Base-by-base conservation (phyloP, 2,888 invertebrate species). In the Teleogryllus oceanicus region DNA sequence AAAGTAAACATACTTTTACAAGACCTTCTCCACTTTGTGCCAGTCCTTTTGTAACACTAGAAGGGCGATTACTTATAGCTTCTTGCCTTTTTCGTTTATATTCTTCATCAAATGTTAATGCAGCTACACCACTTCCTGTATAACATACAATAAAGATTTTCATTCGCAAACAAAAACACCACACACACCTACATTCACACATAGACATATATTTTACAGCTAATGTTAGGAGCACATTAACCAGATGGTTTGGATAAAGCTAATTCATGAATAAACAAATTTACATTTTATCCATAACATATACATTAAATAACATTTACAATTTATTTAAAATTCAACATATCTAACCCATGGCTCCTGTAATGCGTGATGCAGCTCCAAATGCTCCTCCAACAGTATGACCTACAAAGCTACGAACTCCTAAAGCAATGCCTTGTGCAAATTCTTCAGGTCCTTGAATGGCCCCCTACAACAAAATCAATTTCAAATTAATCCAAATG, bases 361-460 rank as follows among this genome's bases (percentile, higher is more conserved):
- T 90, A 84, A 91, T 91, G 85, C 93, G 90, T 1, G 97, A 97
- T 78, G 98, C 95, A 1, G 99, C 99, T 51, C 98, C 99, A 50
- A 99, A 98, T 83, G 98, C 97, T 78, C 99, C 99, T 83, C 99
- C 99, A 80, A 99, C 96, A 1, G 97, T 98, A 88, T 97, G 97
- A 0, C 99, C 98, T 85, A 99, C 93, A 83, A 99, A 90, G 83
- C 97, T 97, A 81, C 95, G 92, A 49, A 99, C 96, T 78, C 99
- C 99, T 78, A 98, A 89, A 81, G 96, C 93, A 83, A 99, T 89
- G 1, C 99, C 99, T 88, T 99, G 98, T 0, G 97, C 99, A 88
- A 99, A 99, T 89, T 99, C 99, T 81, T 98, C 97, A 16, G 99
- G 99, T 0, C 99, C 99, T 89, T 99, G 98, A 87, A 99, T 97